Evolutionary conservation across 2,888 invertebrate species (phyloP), one percentile per base, ranked within the genome.

Genomic region (Heteromurus nitidus): DNA sequence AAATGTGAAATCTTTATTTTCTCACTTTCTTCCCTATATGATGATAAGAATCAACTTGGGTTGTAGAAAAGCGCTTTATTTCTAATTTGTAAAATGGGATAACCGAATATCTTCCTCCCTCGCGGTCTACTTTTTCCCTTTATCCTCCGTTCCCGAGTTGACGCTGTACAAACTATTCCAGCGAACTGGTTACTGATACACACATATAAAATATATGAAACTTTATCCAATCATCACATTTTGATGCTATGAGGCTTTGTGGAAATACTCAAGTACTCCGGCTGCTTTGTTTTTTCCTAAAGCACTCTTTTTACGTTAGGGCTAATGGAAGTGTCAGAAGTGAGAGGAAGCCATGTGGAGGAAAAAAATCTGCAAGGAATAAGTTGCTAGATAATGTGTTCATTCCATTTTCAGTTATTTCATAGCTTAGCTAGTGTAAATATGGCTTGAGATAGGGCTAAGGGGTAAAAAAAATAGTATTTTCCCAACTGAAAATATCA

Each of bases 41-140:
- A 42, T 24, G 67, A 65, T 75, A 75, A 75, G 75, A 69, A 58
- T 77, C 62, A 60, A 60, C 47, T 58, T 44, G 50, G 3, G n/a
- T 22, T 65, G 44, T 18, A 26, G 50, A 53, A 64, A 47, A 70
- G 44, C 70, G 55, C 68, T 79, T 77, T 79, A 70, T 70, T 70
- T 79, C 79, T 79, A 79, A 79, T 79, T 79, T 79, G 79, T 79
- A 79, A 70, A 79, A 79, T 64, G 62, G 77, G 70, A 69, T 76
- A 76, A 76, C 44, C 47, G 76, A 68, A 77, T 75, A 62, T 58
- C 36, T 50, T 22, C 36, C 42, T 53, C 30, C 22, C n/a, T n/a
- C n/a, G n/a, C n/a, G n/a, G n/a, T n/a, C 36, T 24, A 65, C 44
- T 42, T 65, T 42, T 65, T 11, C 55, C 55, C 7, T 20, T 50